Base-by-base conservation (phyloP, 2,888 invertebrate genomes). In the Drosophila macrothrix region DNA sequence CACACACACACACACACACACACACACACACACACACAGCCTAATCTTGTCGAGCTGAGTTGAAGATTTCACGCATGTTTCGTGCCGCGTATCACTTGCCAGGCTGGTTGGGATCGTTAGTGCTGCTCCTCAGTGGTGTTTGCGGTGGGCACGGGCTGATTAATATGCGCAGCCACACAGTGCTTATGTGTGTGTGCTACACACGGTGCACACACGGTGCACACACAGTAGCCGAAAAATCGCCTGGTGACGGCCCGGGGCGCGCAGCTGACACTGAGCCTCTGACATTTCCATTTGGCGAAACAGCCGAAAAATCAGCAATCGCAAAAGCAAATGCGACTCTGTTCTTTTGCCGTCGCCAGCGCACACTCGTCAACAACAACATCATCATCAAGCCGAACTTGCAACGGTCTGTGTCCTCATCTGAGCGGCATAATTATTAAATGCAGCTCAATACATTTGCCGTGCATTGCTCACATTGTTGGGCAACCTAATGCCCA, bases 401-500 rank as follows among this genome's bases (percentile, higher is more conserved):
- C 35, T 55, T 33, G 35, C 37, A 55, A 28, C 12, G 53, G 60
- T 66, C 62, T 37, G 43, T 73, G 71, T 54, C 68, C 67, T 50
- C 41, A 64, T 64, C 66, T 33, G 67, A 67, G 65, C 81, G 79
- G 67, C 89, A 84, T 76, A 90, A 93, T 92, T 92, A 93, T 93
- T 91, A 93, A 93, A 92, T 92, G 91, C 92, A 93, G 92, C 92
- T 92, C 92, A 92, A 93, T 93, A 85, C 91, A 89, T 85, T 92
- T 91, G 90, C 92, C 82, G 91, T 84, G 90, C 91, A 92, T 92
- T 91, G 80, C 81, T 92, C 76, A 64, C 80, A 92, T 92, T 84
- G 76, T 65, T 89, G 73, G 70, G 70, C 87, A 77, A 77, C 84
- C 89, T 88, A 90, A 88, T 88, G 91, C 89, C 82, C 83, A 71